Base-by-base conservation (phyloP, 2,888 invertebrate species). In the Thyatira batis region DNA sequence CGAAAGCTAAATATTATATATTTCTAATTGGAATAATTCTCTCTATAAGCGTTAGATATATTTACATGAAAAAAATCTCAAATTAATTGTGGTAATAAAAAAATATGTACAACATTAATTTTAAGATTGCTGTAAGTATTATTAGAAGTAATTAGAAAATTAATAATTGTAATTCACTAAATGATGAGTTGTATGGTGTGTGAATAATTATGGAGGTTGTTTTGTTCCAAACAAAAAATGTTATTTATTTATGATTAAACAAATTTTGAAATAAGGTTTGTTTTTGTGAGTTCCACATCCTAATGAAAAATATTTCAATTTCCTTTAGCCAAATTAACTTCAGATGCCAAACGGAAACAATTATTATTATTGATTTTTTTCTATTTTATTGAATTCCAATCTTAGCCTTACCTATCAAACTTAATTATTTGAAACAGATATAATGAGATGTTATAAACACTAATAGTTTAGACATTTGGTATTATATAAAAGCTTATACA, bases 181-280 rank as follows among this genome's bases (percentile, higher is more conserved):
- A 85, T 85, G 88, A 85, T 65, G 86, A 84, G 84, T 79, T 85
- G 88, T 80, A 85, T 90, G 89, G 79, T 83, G 91, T 90, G 90
- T 89, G 92, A 89, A 87, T 87, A 87, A 83, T 82, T 74, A 85
- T 84, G 87, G 90, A 89, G 89, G 92, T 91, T 91, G 92, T 89
- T 90, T 91, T 91, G 92, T 91, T 92, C 81, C 90, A 89, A 90
- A 91, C 89, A 85, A 91, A 87, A 73, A 90, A 87, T 89, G 90
- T 90, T 92, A 92, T 92, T 92, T 92, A 92, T 92, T 92, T 91
- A 90, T 92, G 89, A 92, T 82, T 91, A 92, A 92, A 92, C 84
- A 82, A 89, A 85, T 89, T 92, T 92, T 91, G 93, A 75, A 93
- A 94, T 83, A 86, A 55, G 50, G 55, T 6, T 20, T 39, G 9